Evolutionary conservation across 1,140 invertebrate genomes (phyloP).

Genomic region (Formica selysi): DNA sequence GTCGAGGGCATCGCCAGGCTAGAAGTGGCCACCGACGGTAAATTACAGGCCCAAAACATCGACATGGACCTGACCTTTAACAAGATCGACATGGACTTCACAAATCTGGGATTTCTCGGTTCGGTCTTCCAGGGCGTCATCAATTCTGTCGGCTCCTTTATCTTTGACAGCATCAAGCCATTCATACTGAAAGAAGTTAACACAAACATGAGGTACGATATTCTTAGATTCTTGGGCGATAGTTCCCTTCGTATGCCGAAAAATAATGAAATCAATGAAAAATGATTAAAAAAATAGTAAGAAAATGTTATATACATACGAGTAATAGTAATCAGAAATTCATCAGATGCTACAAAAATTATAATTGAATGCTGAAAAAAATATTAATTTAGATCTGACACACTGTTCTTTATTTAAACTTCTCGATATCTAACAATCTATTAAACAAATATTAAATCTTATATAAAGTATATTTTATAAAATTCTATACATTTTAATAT

Average conservation of each 20-base stretch:
- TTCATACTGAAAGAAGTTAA: conserved; percentile 93
- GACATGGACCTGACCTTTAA: conserved; percentile 92
- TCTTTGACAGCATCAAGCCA: conserved; percentile 95
- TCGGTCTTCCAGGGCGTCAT: conserved; percentile 92
- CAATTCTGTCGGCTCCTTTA: conserved; percentile 92
- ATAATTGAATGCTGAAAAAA: too few species aligned
- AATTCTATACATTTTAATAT: not conserved
- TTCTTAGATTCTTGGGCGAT: too few species aligned
- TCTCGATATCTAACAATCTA: not conserved
- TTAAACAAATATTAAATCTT: conserved; percentile 15
- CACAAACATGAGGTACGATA: conserved; percentile 86
- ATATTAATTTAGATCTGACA: not conserved
- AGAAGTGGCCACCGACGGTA: conserved; percentile 90
- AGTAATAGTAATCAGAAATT: too few species aligned
- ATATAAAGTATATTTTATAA: conserved; percentile 7
- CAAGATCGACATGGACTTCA: conserved; percentile 93
- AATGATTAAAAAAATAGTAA: too few species aligned
- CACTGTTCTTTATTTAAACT: not conserved
- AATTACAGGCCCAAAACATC: conserved; percentile 92
- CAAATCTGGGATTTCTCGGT: conserved; percentile 92
- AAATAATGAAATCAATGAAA: not conserved
- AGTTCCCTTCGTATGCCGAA: not conserved
- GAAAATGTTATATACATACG: too few species aligned
- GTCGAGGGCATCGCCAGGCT: conserved; percentile 90
- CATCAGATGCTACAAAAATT: too few species aligned